Evolutionary conservation across 2,888 invertebrate species (phyloP).

Genomic region (Pemphredon lugubris): DNA sequence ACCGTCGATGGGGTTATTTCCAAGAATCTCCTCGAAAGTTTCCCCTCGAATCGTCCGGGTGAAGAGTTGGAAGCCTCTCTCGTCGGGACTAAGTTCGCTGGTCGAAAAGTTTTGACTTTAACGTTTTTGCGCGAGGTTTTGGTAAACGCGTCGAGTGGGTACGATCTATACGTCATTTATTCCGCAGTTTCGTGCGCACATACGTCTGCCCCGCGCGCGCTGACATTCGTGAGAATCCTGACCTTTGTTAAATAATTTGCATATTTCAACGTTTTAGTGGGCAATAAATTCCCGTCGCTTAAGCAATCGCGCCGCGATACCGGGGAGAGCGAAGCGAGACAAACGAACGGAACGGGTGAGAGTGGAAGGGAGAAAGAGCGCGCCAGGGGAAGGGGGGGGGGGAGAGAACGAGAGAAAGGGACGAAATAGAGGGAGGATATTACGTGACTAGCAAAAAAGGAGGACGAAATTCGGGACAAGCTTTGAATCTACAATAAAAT

Average conservation of each 20-base stretch:
- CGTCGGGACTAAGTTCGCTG: too few species aligned
- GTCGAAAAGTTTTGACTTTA: too few species aligned
- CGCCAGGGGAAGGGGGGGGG: conserved; percentile 16
- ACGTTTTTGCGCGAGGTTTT: too few species aligned
- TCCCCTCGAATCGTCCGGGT: too few species aligned
- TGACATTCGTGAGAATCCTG: conserved; percentile 73
- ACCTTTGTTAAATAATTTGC: conserved; percentile 78
- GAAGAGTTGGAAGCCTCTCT: too few species aligned
- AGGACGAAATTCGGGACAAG: conserved; percentile 10
- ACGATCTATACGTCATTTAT: conserved; percentile 50
- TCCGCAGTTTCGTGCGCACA: conserved; percentile 23
- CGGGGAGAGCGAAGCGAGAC: conserved; percentile 52
- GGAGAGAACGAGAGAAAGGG: conserved; percentile 3
- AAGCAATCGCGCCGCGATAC: conserved; percentile 71
- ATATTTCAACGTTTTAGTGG: conserved; percentile 77
- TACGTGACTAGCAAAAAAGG: conserved; percentile 21
- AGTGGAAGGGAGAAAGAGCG: conserved; percentile 44
- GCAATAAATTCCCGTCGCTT: conserved; percentile 77
- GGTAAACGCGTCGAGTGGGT: too few species aligned
- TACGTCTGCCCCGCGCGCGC: conserved; percentile 32
- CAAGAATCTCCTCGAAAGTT: too few species aligned
- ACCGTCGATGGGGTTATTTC: too few species aligned
- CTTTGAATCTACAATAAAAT: not conserved
- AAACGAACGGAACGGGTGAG: conserved; percentile 29
- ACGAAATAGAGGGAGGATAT: conserved; percentile 7